These are phyloP conservation scores for Opisthocomus hoazin DNA, from an alignment of 2,113 vertebrate species.

Conservation along the genomic window DNA sequence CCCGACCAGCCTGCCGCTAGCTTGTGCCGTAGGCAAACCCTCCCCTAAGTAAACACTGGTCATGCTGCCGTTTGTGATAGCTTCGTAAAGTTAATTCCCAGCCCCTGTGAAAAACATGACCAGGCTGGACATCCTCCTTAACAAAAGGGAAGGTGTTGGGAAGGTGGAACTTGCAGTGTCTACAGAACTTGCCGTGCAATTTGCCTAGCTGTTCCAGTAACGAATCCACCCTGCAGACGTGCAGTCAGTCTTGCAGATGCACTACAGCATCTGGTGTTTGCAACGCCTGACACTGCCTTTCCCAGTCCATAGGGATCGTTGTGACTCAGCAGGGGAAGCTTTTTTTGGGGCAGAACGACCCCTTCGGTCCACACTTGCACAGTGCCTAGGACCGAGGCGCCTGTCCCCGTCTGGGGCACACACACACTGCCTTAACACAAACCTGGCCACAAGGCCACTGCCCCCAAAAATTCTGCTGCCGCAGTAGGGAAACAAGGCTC, in stretches of 20 bases:
- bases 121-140: not conserved
- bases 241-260: fast-evolving
- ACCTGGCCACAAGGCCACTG: not conserved
- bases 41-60: not conserved
- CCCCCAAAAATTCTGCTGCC: not conserved
- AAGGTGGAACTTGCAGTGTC: not conserved
- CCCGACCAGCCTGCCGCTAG: not conserved
- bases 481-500: not conserved
- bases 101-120: not conserved
- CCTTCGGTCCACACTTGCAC: not conserved
- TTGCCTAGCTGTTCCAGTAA: not conserved
- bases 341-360: not conserved
- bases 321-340: not conserved
- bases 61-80: not conserved
- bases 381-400: not conserved
- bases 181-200: not conserved
- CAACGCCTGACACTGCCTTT: not conserved
- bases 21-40: not conserved
- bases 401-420: not conserved
- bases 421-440: not conserved
- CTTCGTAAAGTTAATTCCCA: not conserved
- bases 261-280: not conserved
- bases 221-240: not conserved
- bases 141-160: not conserved
- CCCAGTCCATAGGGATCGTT: not conserved